These are phyloP conservation scores for Planococcus citri DNA, from an alignment of 1,140 invertebrate species.

Conservation along the genomic window DNA sequence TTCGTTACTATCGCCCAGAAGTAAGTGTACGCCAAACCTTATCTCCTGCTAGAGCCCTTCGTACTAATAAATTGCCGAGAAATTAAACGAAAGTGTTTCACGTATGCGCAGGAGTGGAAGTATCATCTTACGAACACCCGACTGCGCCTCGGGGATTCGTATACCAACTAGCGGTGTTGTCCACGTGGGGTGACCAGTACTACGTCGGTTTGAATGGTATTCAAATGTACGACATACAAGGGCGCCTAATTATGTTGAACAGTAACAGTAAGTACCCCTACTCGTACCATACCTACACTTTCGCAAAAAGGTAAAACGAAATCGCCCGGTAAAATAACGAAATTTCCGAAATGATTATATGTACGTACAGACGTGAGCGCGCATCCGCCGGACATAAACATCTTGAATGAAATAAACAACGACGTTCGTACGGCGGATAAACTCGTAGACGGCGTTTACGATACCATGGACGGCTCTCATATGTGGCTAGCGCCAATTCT, in stretches of 20 bases:
- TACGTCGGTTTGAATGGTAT: conserved; percentile 70
- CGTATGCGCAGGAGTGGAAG: conserved; percentile 22
- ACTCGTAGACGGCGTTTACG: conserved; percentile 58
- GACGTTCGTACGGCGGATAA: conserved; percentile 69
- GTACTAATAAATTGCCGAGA: too few species aligned
- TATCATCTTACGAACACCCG: conserved; percentile 39
- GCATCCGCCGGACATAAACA: conserved; percentile 66
- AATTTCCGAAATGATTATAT: not conserved
- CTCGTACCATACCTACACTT: conserved; percentile 1
- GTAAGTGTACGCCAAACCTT: conserved; percentile 13
- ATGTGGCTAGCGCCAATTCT: conserved; percentile 70
- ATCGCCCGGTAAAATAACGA: not conserved
- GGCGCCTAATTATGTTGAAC: conserved; percentile 47
- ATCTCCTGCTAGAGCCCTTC: too few species aligned
- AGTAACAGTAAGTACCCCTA: conserved; percentile 47
- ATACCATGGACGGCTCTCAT: conserved; percentile 51
- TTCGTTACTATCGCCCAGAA: conserved; percentile 22
- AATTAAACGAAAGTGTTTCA: too few species aligned
- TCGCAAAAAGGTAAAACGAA: not conserved
- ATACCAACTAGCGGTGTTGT: conserved; percentile 61
- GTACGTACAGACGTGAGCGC: conserved; percentile 56
- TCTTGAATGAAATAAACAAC: conserved; percentile 45
- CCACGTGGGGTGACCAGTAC: conserved; percentile 70
- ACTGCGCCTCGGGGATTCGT: conserved; percentile 58
- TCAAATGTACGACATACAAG: conserved; percentile 52